Evolutionary conservation across 2,113 vertebrate species (phyloP).

Genomic region (Corythaeola cristata): DNA sequence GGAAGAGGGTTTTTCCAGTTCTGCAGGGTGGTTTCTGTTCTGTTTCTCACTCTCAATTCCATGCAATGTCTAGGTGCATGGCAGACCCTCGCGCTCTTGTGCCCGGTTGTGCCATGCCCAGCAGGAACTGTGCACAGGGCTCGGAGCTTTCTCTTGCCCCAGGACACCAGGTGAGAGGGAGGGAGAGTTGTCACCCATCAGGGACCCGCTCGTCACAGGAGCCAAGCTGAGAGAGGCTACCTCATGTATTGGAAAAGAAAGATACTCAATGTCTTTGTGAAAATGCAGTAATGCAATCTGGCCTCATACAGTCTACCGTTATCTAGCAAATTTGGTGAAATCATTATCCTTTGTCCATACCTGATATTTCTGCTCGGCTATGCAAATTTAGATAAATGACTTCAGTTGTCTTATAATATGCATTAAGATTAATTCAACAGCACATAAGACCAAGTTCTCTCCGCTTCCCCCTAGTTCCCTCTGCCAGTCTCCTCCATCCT

Average conservation of each 20-base stretch:
- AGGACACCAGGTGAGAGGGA: background rate
- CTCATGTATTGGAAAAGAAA: background rate
- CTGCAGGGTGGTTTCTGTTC: background rate
- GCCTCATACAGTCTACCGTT: background rate
- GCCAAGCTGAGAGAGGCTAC: background rate
- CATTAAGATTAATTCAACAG: background rate
- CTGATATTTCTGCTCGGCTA: background rate
- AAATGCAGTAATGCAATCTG: background rate
- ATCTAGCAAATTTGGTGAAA: background rate
- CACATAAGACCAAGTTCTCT: background rate
- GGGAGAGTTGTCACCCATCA: background rate
- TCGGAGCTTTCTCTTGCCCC: background rate
- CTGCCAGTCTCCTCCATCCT: background rate
- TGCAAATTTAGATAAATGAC: background rate
- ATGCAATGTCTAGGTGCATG: accelerated
- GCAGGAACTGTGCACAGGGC: background rate
- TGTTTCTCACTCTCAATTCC: background rate
- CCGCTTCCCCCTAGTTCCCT: background rate
- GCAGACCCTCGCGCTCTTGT: background rate
- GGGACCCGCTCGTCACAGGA: background rate
- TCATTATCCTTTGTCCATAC: background rate
- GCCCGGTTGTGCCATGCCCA: background rate
- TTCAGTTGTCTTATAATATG: background rate
- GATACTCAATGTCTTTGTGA: background rate
- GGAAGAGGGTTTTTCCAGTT: background rate